Evolutionary conservation across 2,113 vertebrate genomes (phyloP).

Genomic region (Triplophysa rosa): DNA sequence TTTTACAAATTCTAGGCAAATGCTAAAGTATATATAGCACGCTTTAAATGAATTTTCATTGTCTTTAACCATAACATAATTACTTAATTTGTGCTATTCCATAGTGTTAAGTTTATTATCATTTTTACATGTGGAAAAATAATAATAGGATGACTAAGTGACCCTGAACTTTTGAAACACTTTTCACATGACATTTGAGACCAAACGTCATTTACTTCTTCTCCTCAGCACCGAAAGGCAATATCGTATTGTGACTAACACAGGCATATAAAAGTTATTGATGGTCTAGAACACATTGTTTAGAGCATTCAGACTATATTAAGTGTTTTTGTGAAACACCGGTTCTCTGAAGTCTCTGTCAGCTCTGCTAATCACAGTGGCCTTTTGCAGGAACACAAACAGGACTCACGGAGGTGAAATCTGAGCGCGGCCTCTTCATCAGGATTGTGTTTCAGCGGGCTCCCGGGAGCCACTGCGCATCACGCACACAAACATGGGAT

Average conservation of each 20-base stretch:
- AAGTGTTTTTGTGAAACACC: constrained; percentile 5
- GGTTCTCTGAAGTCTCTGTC: constrained; percentile 24
- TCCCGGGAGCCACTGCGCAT: constrained; percentile 15
- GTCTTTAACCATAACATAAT: no score
- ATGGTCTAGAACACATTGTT: constrained; percentile 6
- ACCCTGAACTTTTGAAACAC: no score
- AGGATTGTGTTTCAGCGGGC: constrained; percentile 51
- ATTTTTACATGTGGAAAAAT: no score
- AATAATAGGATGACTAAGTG: no score
- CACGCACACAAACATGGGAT: constrained; percentile 48
- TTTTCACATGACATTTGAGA: not conserved
- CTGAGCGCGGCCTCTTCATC: constrained; percentile 20
- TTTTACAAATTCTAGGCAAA: no score
- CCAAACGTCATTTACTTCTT: not conserved
- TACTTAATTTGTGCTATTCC: no score
- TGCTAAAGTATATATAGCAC: no score
- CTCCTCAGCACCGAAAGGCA: not conserved
- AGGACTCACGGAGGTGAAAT: constrained; percentile 45
- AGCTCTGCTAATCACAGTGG: constrained; percentile 45
- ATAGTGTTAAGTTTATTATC: no score
- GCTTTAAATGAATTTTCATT: no score
- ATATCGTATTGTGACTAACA: no score
- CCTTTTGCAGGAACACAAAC: constrained; percentile 42
- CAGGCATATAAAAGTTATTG: not conserved
- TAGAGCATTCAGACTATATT: constrained; percentile 15